These are phyloP conservation scores for Ichneumoninae sp. DNA, from an alignment of 2,888 invertebrate genomes.

Conservation along the genomic window DNA sequence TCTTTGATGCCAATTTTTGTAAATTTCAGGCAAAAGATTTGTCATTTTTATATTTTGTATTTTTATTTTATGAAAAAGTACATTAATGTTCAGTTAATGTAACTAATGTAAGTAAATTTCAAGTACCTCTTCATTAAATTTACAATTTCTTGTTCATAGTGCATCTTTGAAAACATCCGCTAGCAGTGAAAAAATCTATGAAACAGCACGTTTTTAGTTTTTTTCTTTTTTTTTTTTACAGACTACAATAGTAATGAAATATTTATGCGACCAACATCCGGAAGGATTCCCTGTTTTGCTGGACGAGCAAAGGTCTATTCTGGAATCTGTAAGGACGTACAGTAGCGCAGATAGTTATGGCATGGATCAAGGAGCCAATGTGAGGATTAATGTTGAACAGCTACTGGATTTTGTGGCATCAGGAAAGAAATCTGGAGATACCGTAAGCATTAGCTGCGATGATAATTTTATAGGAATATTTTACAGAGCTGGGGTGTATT, in stretches of 20 bases:
- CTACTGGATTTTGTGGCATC: conserved; percentile 41
- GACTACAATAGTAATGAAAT: conserved; percentile 55
- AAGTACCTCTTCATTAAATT: no score
- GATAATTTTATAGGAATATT: background rate
- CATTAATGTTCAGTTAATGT: no score
- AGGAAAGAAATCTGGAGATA: background rate
- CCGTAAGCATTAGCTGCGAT: conserved; percentile 58
- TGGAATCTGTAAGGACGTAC: conserved; percentile 28
- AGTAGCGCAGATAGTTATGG: conserved; percentile 25
- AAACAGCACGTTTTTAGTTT: background rate
- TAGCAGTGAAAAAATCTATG: no score
- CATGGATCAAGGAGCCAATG: conserved; percentile 41
- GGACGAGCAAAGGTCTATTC: background rate
- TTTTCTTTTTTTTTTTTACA: conserved; percentile 10
- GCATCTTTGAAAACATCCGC: background rate
- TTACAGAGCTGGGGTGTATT: no score
- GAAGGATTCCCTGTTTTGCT: background rate
- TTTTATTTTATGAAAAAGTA: no score
- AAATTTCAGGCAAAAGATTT: no score
- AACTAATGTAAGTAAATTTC: no score
- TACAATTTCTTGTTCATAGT: background rate
- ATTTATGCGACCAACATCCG: conserved; percentile 30
- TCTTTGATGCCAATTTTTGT: no score
- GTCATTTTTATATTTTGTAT: no score
- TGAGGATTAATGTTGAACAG: conserved; percentile 39